Evolutionary conservation across 2,113 vertebrate genomes (phyloP), one percentile per base, ranked within the genome.

Genomic region (Stictonetta naevosa): DNA sequence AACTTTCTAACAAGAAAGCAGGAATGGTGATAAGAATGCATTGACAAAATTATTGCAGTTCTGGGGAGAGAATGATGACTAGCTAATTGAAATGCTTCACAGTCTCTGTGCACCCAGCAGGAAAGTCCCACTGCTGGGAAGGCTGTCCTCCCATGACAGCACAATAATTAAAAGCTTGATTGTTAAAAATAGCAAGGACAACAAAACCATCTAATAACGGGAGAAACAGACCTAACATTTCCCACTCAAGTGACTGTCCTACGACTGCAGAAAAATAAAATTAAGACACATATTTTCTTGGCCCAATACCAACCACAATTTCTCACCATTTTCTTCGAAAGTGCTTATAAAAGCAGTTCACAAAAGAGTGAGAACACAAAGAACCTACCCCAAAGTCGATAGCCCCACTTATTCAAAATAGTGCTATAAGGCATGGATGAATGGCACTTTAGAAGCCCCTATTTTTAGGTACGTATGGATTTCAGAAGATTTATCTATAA

Each of bases 181-280:
- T 92, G 73, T 85, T 93, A 75, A 95, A 96, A 97, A 87, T 72
- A 92, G 25, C 87, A 86, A 89, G 55, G 62, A 82, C 53, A 92
- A 90, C 91, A 91, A 88, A 89, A 79, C 91, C 95, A 95, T 93
- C 93, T 96, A 96, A 79, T 95, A 92, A 95, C 1, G 2, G 48
- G 60, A 94, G 67, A 81, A 80, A 46, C 11, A 8, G 1, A 68
- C 22, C n/a, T 83, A 79, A 33, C 1, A 15, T 58, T 88, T 56
- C 38, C 34, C 14, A 52, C 16, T 11, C 19, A 33, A 58, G 10
- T 46, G 48, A 40, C 22, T 7, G 36, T 23, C 66, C 44, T 87
- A n/a, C 81, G 36, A 48, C 29, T 73, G 8, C 4, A 31, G 31
- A 88, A 68, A 38, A 72, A 59, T 21, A 36, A 83, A 84, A 76